Evolutionary conservation across 2,113 vertebrate genomes (phyloP), one percentile per base, ranked within the genome.

Genomic region (Corythoichthys haematopterus): DNA sequence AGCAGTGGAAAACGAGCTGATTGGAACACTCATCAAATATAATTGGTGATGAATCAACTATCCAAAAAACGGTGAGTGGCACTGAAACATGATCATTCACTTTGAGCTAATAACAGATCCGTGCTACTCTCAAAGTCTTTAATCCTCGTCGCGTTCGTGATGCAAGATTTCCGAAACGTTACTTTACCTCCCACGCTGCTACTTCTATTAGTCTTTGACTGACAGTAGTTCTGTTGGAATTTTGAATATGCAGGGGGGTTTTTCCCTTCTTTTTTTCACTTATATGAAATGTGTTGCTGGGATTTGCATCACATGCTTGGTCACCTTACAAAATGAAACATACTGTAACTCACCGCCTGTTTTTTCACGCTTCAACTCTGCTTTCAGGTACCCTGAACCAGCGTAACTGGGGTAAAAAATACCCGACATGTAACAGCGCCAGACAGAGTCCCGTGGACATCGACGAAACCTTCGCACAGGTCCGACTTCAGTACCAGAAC

Each of bases 401-500:
- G 88, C 92, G 87, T 65, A 93, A 85, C 77, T 99, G 97, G 97
- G 93, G 90, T 9, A 95, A 93, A 88, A 98, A 92, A 86, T 97
- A 94, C 65, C 93, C 94, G 50, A 85, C 88, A 64, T 99, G 97
- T 64, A 95, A 92, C 79, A 94, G 93, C 64, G 93, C 92, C 84
- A 94, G 92, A 64, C 97, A 99, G 52, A 98, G 96, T 1, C 97
- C 97, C 8, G 94, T 99, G 75, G 95, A 99, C 88, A 95, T 99
- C 61, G 94, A 96, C 53, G 96, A 97, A 86, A 93, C 92, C 65
- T 94, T 99, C 68, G 93, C 95, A 20, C 96, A 95, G 88, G 94
- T 97, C 67, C 91, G 94, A 74, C 85, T 94, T 81, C 93, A 97
- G 89, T 94, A 95, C 69, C 96, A 96, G 88, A 91, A 95, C 82